Evolutionary conservation across 1,140 invertebrate species (phyloP).

Genomic region (Cataglyphis hispanica): DNA sequence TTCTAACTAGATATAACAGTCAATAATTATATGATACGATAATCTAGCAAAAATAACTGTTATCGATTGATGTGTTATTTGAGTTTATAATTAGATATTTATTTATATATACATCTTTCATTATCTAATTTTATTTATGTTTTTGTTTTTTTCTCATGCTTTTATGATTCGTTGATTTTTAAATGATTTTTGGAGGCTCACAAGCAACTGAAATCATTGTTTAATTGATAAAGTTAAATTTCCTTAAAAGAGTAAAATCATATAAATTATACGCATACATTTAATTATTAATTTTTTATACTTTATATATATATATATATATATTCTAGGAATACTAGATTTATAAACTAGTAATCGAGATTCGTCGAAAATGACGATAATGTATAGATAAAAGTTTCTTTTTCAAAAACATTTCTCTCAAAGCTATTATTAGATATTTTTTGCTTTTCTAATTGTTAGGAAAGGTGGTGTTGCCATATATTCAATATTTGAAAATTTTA

Average conservation of each 20-base stretch:
- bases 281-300: conserved; percentile 38
- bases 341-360: conserved; percentile 14
- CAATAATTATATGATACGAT: conserved; percentile 16
- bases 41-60: conserved; percentile 27
- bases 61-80: conserved; percentile 56
- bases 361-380: not conserved
- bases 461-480: conserved; percentile 54
- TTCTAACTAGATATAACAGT: conserved; percentile 27
- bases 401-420: not conserved
- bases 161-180: conserved; percentile 47
- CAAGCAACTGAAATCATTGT: conserved; percentile 15
- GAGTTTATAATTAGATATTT: conserved; percentile 65
- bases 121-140: conserved; percentile 60
- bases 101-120: conserved; percentile 42
- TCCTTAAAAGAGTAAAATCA: conserved; percentile 7
- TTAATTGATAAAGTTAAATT: conserved; percentile 13
- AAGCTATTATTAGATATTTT: not conserved
- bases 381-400: not conserved
- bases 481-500: conserved; percentile 67
- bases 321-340: conserved; percentile 1
- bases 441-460: not conserved
- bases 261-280: conserved; percentile 17
- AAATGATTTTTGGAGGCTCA: conserved; percentile 11
- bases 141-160: conserved; percentile 63
- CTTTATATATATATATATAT: not conserved